These are phyloP conservation scores for Pristis pectinata DNA, from an alignment of 2,797 vertebrate species.

Conservation along the genomic window DNA sequence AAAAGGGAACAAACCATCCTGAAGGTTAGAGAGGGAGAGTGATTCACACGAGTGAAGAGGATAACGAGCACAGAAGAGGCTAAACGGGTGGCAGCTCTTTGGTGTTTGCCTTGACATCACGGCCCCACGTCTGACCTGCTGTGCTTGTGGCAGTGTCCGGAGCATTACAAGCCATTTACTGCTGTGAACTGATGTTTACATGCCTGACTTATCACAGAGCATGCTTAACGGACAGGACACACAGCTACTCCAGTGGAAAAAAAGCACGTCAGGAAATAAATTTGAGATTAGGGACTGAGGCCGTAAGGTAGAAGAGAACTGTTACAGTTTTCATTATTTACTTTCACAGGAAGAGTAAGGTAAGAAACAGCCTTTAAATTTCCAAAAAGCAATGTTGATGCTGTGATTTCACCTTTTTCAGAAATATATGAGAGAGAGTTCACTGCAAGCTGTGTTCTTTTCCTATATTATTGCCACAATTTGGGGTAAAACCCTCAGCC, in stretches of 20 bases:
- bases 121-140: background rate
- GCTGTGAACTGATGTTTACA: constrained; percentile 30
- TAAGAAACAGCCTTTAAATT: background rate
- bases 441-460: background rate
- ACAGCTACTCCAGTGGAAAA: background rate
- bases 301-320: constrained; percentile 10
- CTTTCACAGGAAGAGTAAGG: constrained; percentile 32
- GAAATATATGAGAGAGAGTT: background rate
- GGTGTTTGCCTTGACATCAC: constrained; percentile 24
- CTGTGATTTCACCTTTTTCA: background rate
- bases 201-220: constrained; percentile 31
- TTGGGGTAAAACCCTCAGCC: background rate
- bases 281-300: constrained; percentile 21
- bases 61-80: constrained; percentile 26
- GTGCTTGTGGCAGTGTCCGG: constrained; percentile 26
- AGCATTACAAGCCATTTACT: constrained; percentile 17
- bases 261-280: constrained; percentile 7
- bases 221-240: constrained; percentile 27
- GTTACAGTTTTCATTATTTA: constrained; percentile 7
- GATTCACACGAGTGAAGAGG: constrained; percentile 15
- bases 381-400: background rate
- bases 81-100: constrained; percentile 27
- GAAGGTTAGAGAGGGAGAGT: constrained; percentile 24
- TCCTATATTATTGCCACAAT: background rate
- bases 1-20: constrained; percentile 26